Conservation (phyloP, 2,888 invertebrate species). For the Nowickia ferox region DNA sequence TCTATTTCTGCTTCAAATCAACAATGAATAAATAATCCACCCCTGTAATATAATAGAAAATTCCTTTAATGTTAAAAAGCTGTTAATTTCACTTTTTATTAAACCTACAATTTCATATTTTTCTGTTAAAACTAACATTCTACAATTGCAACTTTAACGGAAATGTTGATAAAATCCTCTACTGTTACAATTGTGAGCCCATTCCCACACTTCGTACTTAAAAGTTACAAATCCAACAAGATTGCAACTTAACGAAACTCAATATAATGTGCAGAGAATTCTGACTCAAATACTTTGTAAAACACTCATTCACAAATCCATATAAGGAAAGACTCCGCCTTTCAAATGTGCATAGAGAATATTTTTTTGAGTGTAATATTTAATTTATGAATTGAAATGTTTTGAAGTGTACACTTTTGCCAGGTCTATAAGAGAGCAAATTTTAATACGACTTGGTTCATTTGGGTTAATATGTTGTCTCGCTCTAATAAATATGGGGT, state of each 20-base stretch:
- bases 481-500: slow-evolving; percentile 71
- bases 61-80: slow-evolving; percentile 16
- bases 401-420: slow-evolving; percentile 25
- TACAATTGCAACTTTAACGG: not conserved
- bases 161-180: slow-evolving; percentile 16
- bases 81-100: slow-evolving; percentile 55
- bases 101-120: slow-evolving; percentile 5
- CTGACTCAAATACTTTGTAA: not conserved
- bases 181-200: slow-evolving; percentile 21
- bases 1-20: not conserved
- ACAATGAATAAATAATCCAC: not conserved
- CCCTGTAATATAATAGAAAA: slow-evolving; percentile 43
- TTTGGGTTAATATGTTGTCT: slow-evolving; percentile 65
- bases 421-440: slow-evolving; percentile 4
- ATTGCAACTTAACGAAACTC: slow-evolving; percentile 66
- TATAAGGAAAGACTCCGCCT: slow-evolving; percentile 59
- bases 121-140: slow-evolving; percentile 29
- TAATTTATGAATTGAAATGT: slow-evolving; percentile 5
- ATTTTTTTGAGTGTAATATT: slow-evolving; percentile 18
- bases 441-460: slow-evolving; percentile 41
- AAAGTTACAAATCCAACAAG: slow-evolving; percentile 44
- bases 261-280: not conserved
- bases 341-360: slow-evolving; percentile 12
- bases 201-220: slow-evolving; percentile 1
- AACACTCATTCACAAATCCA: slow-evolving; percentile 40